Base-by-base conservation (phyloP, 2,888 invertebrate genomes). In the Caenorhabditis afra region DNA sequence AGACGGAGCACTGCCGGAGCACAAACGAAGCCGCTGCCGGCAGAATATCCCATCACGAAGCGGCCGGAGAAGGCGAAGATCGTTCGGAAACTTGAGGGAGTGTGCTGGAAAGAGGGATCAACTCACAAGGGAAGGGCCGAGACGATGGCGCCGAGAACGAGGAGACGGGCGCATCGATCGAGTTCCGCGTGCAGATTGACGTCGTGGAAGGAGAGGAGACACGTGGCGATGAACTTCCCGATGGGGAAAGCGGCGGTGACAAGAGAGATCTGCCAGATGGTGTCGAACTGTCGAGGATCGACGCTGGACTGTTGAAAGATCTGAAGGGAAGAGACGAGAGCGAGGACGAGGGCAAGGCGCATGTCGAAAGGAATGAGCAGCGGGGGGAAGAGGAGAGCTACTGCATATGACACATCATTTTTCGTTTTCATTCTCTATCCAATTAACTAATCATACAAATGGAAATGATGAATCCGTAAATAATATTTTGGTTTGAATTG, bases 1-100 rank as follows among this genome's bases (percentile, higher is more conserved):
- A 76, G 18, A 10, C 76, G 73, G 10, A 85, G 74, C 20, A 83
- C 73, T 3, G 79, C 81, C 3, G 85, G 83, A n/a, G 86, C 83
- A 66, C 82, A 82, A 3, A 86, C 81, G 64, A 86, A 86, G 10
- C 84, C 86, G n/a, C 81, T 76, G 7, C 86, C 86, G 4, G 86
- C 81, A 0, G 84, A 84, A 35, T 75, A 84, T 11, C 86, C 86
- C 67, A 86, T 81, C 10, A 85, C 39, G 41, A 86, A 79, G 16
- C 86, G 64, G n/a, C 84, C 85, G 44, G 71, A 35, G 8, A 64
- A 64, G 0, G 76, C 53, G 45, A 52, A 77, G 10, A 73, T 14
- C 0, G 61, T 52, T 8, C 77, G 80, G 65, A 59, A 52, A 35
- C 70, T 78, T 44, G 16, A 8, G 1, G 53, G 14, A 47, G 20